phyloP scores from a whole-genome alignment of 1,140 invertebrate species.

The Drosophila arawakana region DNA sequence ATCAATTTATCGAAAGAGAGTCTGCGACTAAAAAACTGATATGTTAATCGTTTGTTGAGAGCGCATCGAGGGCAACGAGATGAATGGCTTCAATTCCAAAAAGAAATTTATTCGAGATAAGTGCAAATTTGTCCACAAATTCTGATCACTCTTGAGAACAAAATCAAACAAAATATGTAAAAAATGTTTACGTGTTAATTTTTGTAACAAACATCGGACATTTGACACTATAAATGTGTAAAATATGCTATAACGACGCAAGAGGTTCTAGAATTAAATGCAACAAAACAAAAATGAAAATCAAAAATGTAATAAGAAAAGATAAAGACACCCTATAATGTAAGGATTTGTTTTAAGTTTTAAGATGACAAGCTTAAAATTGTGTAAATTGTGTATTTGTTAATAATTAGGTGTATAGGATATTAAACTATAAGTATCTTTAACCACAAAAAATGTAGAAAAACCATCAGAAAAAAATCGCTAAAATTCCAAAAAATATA shows the following conservation, averaged over 20 bases:
- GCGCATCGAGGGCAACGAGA: conserved; percentile 38
- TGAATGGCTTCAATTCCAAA: conserved; percentile 80
- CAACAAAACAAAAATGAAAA: too few species aligned
- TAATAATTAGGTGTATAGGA: conserved; percentile 68
- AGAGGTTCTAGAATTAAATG: conserved; percentile 72
- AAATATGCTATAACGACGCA: conserved; percentile 50
- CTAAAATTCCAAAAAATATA: conserved; percentile 51
- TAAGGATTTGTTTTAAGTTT: conserved; percentile 69
- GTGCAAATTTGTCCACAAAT: conserved; percentile 23
- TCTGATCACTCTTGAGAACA: conserved; percentile 25
- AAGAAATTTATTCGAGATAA: conserved; percentile 53
- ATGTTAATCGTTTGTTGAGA: conserved; percentile 24
- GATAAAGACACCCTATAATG: conserved; percentile 19
- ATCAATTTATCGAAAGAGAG: conserved; percentile 7
- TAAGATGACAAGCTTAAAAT: conserved; percentile 54
- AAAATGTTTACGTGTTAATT: neutral
- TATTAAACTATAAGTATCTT: conserved; percentile 61
- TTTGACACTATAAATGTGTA: conserved; percentile 50
- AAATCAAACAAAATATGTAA: conserved; percentile 5
- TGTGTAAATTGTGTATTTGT: conserved; percentile 68
- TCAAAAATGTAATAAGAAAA: too few species aligned
- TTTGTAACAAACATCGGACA: conserved; percentile 20
- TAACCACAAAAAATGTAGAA: conserved; percentile 60
- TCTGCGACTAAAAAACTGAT: conserved; percentile 9
- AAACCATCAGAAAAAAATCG: conserved; percentile 54